These are phyloP conservation scores for Penaeus vannamei DNA, from an alignment of 1,140 invertebrate genomes.

Conservation along the genomic window DNA sequence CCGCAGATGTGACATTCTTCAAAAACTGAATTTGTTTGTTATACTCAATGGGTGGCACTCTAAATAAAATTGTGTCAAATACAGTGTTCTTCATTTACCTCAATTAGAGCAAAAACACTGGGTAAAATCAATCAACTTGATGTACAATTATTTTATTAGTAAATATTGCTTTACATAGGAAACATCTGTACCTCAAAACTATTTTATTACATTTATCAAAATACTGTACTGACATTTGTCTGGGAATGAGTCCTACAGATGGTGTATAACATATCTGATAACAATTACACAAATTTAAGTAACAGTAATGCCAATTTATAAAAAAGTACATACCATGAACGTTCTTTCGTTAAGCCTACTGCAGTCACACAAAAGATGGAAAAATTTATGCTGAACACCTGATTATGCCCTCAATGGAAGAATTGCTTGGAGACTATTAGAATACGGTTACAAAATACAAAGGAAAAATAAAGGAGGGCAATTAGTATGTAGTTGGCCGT, in stretches of 20 bases:
- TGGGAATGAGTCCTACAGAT: slow-evolving; percentile 28
- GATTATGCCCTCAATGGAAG: too few species aligned
- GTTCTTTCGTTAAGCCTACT: too few species aligned
- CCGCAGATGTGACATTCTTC: slow-evolving; percentile 60
- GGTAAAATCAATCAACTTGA: neutral
- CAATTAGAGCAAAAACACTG: neutral
- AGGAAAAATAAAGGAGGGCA: too few species aligned
- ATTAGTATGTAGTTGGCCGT: too few species aligned
- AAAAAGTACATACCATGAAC: too few species aligned
- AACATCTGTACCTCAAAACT: slow-evolving; percentile 48
- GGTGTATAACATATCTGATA: too few species aligned
- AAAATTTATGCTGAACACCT: too few species aligned
- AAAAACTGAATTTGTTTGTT: slow-evolving; percentile 63
- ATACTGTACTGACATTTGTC: slow-evolving; percentile 36
- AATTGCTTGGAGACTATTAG: too few species aligned
- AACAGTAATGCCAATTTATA: too few species aligned
- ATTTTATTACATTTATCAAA: slow-evolving; percentile 50
- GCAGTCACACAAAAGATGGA: too few species aligned
- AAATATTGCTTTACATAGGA: slow-evolving; percentile 43
- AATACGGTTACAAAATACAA: too few species aligned
- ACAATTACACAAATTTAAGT: too few species aligned
- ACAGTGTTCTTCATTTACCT: slow-evolving; percentile 16
- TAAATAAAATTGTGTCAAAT: slow-evolving; percentile 61
- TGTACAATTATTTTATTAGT: slow-evolving; percentile 36
- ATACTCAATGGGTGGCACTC: slow-evolving; percentile 65